A percentile compares a stretch with the other conserved stretches of the same genome.
Conservation (phyloP, 2,113 vertebrate species). For the Platichthys stellatus region DNA sequence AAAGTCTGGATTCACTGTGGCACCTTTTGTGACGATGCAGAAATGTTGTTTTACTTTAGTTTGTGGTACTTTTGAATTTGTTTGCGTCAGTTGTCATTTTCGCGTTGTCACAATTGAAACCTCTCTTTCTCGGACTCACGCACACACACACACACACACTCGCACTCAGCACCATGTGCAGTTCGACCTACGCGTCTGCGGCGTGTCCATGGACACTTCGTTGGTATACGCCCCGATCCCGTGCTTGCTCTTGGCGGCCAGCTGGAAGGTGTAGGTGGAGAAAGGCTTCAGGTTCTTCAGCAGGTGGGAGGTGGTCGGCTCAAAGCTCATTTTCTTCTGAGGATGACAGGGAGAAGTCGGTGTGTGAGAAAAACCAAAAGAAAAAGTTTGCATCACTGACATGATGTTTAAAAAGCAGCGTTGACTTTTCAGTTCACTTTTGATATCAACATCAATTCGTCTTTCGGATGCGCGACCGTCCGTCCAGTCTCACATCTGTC, state of each 20-base stretch:
- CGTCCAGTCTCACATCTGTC: not conserved
- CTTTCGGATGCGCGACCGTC: not conserved
- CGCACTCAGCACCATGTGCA: slow-evolving; percentile 29
- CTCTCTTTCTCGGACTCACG: not conserved
- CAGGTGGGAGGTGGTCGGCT: slow-evolving; percentile 89
- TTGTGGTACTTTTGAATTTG: not conserved
- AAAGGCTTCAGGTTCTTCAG: slow-evolving; percentile 95
- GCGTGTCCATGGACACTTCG: slow-evolving; percentile 94
- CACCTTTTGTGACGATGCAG: slow-evolving; percentile 65
- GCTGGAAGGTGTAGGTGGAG: slow-evolving; percentile 93
- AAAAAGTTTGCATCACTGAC: not conserved
- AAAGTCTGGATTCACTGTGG: slow-evolving; percentile 33
- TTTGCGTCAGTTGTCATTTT: not conserved
- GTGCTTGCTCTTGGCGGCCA: slow-evolving; percentile 94
- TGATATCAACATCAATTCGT: not conserved
- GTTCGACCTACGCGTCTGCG: slow-evolving; percentile 96
- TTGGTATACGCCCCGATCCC: slow-evolving; percentile 95
- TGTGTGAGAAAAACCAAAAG: not conserved
- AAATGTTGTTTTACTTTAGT: slow-evolving; percentile 7
- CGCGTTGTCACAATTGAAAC: slow-evolving; percentile 63
- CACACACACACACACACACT: slow-evolving; percentile 19
- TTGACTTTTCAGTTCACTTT: not conserved
- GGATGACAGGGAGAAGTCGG: not conserved
- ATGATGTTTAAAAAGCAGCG: not conserved
- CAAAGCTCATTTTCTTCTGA: slow-evolving; percentile 90